Evolutionary conservation across 64 coral and sea anemone species (phyloP).

Genomic region (Actinia tenebrosa): DNA sequence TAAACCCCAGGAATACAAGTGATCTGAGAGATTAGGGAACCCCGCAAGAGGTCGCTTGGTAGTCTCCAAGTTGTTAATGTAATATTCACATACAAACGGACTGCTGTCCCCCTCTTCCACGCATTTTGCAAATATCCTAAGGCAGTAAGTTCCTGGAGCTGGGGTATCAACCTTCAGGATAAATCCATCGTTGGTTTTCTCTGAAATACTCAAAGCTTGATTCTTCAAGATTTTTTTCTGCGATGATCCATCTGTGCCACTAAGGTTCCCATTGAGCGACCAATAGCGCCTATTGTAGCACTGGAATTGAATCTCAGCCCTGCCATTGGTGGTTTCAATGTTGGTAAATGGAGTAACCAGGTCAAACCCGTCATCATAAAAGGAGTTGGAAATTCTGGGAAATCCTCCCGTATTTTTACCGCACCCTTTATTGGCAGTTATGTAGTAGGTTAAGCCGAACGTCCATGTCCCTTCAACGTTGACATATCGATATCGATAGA

Average conservation of each 20-base stretch:
- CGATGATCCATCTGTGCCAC: neutral
- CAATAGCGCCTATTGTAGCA: conserved; percentile 22
- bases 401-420: conserved; percentile 21
- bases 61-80: conserved; percentile 22
- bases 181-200: conserved; percentile 37
- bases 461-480: conserved; percentile 38
- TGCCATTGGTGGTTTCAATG: conserved; percentile 38
- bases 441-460: conserved; percentile 38
- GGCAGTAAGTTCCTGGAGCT: conserved; percentile 21
- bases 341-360: conserved; percentile 24
- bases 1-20: conserved; percentile 27
- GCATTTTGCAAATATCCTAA: conserved; percentile 22
- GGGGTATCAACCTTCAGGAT: conserved; percentile 29
- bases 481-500: conserved; percentile 26
- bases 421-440: conserved; percentile 36
- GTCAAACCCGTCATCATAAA: conserved; percentile 39
- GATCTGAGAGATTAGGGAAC: conserved; percentile 30
- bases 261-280: neutral
- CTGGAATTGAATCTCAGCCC: conserved; percentile 4
- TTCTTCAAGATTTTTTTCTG: neutral
- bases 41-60: conserved; percentile 18
- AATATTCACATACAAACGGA: conserved; percentile 32
- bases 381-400: conserved; percentile 21
- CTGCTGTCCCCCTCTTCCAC: neutral
- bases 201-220: conserved; percentile 1